These are phyloP conservation scores for Irena cyanogastra DNA, from an alignment of 2,113 vertebrate genomes.

Conservation along the genomic window DNA sequence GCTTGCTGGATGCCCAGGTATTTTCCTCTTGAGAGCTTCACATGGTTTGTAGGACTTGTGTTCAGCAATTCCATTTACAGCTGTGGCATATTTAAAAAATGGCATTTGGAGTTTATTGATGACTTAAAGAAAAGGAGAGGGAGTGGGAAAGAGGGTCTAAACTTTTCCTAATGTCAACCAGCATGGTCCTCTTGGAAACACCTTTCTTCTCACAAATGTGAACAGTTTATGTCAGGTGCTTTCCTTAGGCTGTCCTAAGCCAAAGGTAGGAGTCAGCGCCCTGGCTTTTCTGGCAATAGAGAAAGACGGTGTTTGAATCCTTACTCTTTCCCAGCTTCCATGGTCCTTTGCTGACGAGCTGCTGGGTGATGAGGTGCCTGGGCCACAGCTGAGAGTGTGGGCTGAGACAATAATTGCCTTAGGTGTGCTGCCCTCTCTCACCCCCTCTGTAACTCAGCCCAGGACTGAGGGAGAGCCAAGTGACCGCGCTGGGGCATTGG, in stretches of 20 bases:
- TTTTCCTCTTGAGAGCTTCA: not conserved
- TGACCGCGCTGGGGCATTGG: accelerated
- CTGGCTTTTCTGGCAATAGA: not conserved
- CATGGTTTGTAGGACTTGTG: not conserved
- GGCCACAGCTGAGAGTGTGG: accelerated
- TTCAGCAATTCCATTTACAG: not conserved
- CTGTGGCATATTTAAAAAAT: not conserved
- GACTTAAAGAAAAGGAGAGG: not conserved
- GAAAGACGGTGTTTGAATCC: not conserved
- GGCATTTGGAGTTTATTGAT: not conserved
- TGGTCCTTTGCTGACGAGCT: not conserved
- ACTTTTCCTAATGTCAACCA: not conserved
- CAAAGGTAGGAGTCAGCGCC: not conserved
- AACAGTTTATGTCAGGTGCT: not conserved
- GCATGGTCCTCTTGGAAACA: not conserved
- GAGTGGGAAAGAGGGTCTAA: not conserved
- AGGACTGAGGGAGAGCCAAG: not conserved
- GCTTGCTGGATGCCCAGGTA: not conserved
- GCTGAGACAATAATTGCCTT: not conserved
- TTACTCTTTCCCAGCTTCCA: not conserved
- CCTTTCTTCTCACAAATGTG: not conserved
- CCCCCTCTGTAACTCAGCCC: not conserved
- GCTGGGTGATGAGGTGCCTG: not conserved
- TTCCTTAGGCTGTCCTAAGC: not conserved
- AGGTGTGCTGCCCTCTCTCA: not conserved